Evolutionary conservation across 1,140 invertebrate species (phyloP).

Genomic region (Anoplophora glabripennis): DNA sequence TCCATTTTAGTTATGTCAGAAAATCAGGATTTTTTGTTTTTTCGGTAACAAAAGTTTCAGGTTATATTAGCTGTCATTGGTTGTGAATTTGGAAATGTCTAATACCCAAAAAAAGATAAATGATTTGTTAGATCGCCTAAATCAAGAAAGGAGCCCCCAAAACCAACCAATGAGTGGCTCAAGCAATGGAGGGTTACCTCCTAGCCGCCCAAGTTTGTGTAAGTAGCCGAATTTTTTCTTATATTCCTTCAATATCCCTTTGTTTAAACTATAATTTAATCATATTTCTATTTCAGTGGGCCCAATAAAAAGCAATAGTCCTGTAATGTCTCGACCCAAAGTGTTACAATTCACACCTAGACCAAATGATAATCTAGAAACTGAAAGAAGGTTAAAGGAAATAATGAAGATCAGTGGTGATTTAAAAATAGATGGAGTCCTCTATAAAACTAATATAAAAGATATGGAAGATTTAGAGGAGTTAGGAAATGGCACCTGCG

Average conservation of each 20-base stretch:
- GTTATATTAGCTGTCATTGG: neutral
- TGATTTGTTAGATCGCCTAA: conserved; percentile 37
- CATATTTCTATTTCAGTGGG: conserved; percentile 28
- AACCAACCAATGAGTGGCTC: conserved; percentile 27
- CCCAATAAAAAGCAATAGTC: conserved; percentile 28
- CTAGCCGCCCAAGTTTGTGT: conserved; percentile 35
- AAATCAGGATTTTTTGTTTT: conserved; percentile 13
- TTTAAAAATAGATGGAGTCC: conserved; percentile 74
- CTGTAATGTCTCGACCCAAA: conserved; percentile 33
- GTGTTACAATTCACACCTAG: conserved; percentile 33
- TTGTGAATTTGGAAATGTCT: conserved; percentile 2
- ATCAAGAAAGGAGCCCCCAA: conserved; percentile 30
- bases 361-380: conserved; percentile 46
- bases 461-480: conserved; percentile 87
- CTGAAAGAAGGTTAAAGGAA: conserved; percentile 52
- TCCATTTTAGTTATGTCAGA: conserved; percentile 24
- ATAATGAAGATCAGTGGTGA: conserved; percentile 73
- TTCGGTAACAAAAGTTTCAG: conserved; percentile 5
- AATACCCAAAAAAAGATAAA: conserved; percentile 35
- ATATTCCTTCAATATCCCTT: neutral
- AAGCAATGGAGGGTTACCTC: conserved; percentile 25
- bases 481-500: conserved; percentile 93
- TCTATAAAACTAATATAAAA: conserved; percentile 80
- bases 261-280: neutral
- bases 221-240: conserved; percentile 20